Percentiles rank a stretch among this genome's conserved stretches.
These are phyloP conservation scores for Spatulosminthurus flaviceps DNA, from an alignment of 2,888 invertebrate genomes.

Conservation along the genomic window DNA sequence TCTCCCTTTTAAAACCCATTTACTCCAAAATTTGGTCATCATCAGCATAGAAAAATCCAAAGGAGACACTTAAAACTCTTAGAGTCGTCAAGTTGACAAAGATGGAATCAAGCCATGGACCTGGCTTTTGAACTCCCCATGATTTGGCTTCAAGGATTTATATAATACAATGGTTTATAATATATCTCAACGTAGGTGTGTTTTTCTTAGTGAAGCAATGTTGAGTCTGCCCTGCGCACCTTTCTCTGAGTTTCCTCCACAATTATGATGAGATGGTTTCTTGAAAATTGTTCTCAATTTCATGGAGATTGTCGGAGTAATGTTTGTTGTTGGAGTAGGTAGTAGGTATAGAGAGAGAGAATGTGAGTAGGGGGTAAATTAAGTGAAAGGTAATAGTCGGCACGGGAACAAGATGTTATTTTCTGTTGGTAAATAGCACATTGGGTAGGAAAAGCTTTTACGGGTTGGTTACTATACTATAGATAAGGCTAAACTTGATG, in stretches of 20 bases:
- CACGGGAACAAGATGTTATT: neutral
- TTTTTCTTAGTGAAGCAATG: too few relatives aligned
- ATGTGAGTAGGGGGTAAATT: slow-evolving; percentile 23
- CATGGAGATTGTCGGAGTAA: slow-evolving; percentile 27
- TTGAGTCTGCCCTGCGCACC: neutral
- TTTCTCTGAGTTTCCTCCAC: neutral
- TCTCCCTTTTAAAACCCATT: neutral
- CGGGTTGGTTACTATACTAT: neutral
- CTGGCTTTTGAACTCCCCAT: neutral
- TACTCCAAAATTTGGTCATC: neutral
- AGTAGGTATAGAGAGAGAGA: neutral
- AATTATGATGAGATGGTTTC: neutral
- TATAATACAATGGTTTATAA: too few relatives aligned
- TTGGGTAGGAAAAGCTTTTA: neutral
- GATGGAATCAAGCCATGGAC: neutral
- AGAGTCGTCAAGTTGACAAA: neutral
- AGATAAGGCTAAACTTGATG: neutral
- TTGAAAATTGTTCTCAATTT: slow-evolving; percentile 15
- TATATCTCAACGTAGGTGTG: too few relatives aligned
- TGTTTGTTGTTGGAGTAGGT: neutral
- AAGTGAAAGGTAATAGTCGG: slow-evolving; percentile 11
- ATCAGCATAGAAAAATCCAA: neutral
- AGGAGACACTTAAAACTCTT: neutral
- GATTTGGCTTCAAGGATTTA: neutral
- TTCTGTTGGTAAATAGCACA: neutral